Base-by-base conservation (phyloP, 23 tunicate species). In the Pegea sp. region DNA sequence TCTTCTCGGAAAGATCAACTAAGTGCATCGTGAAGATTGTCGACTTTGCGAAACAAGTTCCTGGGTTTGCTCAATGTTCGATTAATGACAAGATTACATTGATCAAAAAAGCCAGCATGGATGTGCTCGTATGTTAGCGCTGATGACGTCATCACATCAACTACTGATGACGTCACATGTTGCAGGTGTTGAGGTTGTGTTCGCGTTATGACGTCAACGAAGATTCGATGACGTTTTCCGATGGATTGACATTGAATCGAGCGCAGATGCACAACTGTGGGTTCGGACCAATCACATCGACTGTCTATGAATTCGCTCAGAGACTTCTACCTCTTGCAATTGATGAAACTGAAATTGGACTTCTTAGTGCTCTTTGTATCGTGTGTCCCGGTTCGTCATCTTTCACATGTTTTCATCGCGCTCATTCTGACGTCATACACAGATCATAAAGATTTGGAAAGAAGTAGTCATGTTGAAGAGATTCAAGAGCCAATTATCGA, bases 11-110 rank as follows among this genome's bases (percentile, higher is more conserved):
- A 31, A 44, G 78, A 20, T 63, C 69, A 18, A 69, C 69, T 22
- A 71, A 71, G 59, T 71, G 78, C 29, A 71, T 71, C 30, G 70
- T 63, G 64, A 71, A 71, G 21, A 71, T 71, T 27, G 78, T 71
- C 0, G 58, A 71, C 28, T 71, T 71, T 42, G 78, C 78, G 29
- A 71, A 64, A 48, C 34, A 31, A 16, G 58, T 71, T 34, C 78
- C 78, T 22, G 78, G 78, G 5, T 71, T 71, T 26, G 58, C 48
- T 5, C 58, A 55, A 2, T 71, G 69, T 26, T 29, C 64, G 3
- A 71, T 44, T 3, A 26, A 49, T 11, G 78, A 71, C 31, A 58
- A 71, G 34, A 61, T 71, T 1, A 64, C 54, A 2, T 33, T 71
- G 63, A 58, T 71, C 19, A 71, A 71, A 31, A 65, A 58, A 30